A percentile compares a stretch with the other conserved stretches of the same genome.
These are phyloP conservation scores for Bovichtus diacanthus DNA, from an alignment of 2,797 vertebrate genomes.

Conservation along the genomic window DNA sequence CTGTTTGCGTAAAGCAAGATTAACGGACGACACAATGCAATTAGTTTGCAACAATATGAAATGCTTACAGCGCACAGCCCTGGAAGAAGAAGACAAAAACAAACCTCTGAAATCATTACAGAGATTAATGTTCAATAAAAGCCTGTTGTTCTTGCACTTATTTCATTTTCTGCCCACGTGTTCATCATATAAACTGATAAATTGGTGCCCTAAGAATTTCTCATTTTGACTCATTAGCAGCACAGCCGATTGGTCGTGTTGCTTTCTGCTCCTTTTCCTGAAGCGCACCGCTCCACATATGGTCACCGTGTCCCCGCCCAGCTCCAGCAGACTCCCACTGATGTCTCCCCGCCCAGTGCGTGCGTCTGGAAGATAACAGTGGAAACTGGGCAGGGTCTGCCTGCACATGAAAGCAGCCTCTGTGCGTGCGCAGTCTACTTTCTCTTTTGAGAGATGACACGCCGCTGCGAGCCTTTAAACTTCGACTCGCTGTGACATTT, in stretches of 20 bases:
- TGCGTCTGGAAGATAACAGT: constrained; percentile 76
- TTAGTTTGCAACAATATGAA: constrained; percentile 16
- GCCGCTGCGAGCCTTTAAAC: constrained; percentile 1
- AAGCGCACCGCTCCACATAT: constrained; percentile 50
- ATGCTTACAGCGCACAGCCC: not conserved
- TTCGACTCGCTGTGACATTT: constrained; percentile 8
- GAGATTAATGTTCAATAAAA: constrained; percentile 3
- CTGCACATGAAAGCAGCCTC: constrained; percentile 25
- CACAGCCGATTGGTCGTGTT: too few relatives aligned
- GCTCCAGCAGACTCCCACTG: constrained; percentile 30
- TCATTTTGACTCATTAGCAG: too few relatives aligned
- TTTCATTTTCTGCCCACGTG: not conserved
- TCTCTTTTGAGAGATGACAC: constrained; percentile 14
- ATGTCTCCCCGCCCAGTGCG: constrained; percentile 61
- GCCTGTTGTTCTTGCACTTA: not conserved
- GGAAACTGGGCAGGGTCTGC: constrained; percentile 76
- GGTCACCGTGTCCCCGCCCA: constrained; percentile 64
- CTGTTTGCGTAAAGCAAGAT: constrained; percentile 8
- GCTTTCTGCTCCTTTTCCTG: constrained; percentile 28
- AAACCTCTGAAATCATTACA: not conserved
- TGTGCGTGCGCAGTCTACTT: constrained; percentile 16
- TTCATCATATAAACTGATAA: not conserved
- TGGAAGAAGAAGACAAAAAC: not conserved
- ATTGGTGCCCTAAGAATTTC: not conserved
- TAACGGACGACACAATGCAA: not conserved